Percentiles rank a stretch among this genome's conserved stretches.
These are phyloP conservation scores for Buceros bicornis DNA, from an alignment of 2,797 vertebrate species.

Conservation along the genomic window DNA sequence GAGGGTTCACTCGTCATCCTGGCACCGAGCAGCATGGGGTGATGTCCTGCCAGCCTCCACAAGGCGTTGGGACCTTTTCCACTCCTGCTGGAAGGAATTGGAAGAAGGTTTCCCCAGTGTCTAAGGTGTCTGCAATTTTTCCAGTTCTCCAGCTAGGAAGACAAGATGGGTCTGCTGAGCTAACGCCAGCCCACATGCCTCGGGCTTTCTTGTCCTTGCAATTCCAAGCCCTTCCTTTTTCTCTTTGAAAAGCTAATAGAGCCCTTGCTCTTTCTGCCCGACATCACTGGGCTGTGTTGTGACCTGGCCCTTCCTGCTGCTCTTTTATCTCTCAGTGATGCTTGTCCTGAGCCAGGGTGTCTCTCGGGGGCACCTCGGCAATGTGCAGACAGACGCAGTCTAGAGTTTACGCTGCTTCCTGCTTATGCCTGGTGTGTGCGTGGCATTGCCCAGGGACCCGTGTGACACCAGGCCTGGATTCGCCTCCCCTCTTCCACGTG, in stretches of 20 bases:
- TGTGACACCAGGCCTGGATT: not conserved
- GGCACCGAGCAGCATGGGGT: not conserved
- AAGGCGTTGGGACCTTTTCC: not conserved
- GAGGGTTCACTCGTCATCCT: not conserved
- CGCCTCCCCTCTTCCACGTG: not conserved
- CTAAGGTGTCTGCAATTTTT: not conserved
- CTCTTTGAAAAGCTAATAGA: not conserved
- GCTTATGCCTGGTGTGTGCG: accelerated
- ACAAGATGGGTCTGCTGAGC: not conserved
- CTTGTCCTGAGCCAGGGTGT: not conserved
- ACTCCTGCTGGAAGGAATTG: not conserved
- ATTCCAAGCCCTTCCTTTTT: not conserved
- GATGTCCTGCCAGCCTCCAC: not conserved
- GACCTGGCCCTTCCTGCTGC: not conserved
- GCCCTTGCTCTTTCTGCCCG: not conserved
- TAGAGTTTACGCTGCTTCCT: accelerated
- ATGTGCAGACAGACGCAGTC: too few relatives aligned
- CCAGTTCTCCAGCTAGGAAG: not conserved
- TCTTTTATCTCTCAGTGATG: not conserved
- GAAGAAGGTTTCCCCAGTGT: not conserved
- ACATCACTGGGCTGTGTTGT: not conserved
- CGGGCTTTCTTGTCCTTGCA: not conserved
- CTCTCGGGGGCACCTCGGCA: not conserved
- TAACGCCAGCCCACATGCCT: not conserved
- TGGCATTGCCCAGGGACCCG: not conserved